Conservation (phyloP, 1,140 invertebrate genomes). For the Radopholus similis region DNA sequence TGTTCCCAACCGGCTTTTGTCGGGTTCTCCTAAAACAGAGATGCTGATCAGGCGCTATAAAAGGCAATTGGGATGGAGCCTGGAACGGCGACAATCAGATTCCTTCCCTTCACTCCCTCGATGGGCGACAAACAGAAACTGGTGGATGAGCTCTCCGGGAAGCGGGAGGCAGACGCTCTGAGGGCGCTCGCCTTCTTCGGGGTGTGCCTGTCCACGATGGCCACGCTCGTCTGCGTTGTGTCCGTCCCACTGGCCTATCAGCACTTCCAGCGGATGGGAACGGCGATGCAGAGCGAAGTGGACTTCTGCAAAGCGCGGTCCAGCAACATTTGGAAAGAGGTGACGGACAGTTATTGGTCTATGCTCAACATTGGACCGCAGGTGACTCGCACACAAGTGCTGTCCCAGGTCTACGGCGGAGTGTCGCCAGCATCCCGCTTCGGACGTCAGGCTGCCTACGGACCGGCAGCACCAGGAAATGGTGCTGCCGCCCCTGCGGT, state of each 20-base stretch:
- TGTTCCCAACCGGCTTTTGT: too few species aligned
- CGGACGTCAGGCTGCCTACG: not conserved
- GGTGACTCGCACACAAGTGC: constrained; percentile 11
- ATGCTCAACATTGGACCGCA: not conserved
- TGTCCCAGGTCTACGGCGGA: not conserved
- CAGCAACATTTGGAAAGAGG: constrained; percentile 42
- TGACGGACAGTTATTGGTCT: not conserved
- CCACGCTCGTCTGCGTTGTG: constrained; percentile 30
- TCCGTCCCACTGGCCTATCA: too few species aligned
- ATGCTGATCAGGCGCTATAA: too few species aligned
- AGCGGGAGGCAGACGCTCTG: constrained; percentile 17
- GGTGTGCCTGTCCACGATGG: constrained; percentile 16
- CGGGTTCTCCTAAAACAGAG: too few species aligned
- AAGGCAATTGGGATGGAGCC: too few species aligned
- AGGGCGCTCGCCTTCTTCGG: constrained; percentile 14
- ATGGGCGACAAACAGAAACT: too few species aligned
- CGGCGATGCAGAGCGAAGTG: too few species aligned
- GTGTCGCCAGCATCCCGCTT: too few species aligned
- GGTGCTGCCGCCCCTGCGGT: not conserved
- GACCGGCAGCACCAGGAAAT: not conserved
- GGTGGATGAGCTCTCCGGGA: not conserved
- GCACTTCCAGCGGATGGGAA: constrained; percentile 5
- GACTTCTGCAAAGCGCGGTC: constrained; percentile 42
- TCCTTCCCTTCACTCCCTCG: too few species aligned
- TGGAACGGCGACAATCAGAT: too few species aligned